These are phyloP conservation scores for Drosophila kohkoa DNA, from an alignment of 1,140 invertebrate species.

Conservation along the genomic window DNA sequence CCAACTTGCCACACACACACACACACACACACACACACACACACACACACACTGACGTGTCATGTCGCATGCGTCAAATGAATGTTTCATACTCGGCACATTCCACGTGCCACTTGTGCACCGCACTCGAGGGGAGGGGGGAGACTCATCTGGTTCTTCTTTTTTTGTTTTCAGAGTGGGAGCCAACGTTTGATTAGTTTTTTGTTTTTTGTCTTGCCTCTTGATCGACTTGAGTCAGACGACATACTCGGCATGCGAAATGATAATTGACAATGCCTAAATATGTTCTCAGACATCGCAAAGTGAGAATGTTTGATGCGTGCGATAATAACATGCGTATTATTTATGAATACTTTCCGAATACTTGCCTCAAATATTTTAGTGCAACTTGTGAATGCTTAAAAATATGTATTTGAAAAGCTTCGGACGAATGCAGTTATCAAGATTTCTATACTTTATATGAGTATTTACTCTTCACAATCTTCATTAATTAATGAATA, in stretches of 20 bases:
- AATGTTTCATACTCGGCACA: conserved; percentile 73
- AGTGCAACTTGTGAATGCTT: neutral
- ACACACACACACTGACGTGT: conserved; percentile 36
- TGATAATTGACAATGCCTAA: conserved; percentile 71
- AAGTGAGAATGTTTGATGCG: conserved; percentile 40
- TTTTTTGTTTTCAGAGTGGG: conserved; percentile 26
- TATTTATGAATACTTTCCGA: conserved; percentile 58
- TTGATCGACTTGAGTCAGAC: conserved; percentile 56
- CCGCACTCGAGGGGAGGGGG: neutral
- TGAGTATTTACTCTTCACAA: no score
- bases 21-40: neutral
- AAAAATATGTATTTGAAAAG: no score
- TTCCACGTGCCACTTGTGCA: conserved; percentile 18
- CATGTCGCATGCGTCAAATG: conserved; percentile 79
- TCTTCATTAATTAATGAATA: no score
- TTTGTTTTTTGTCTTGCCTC: conserved; percentile 16
- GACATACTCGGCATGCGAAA: conserved; percentile 42
- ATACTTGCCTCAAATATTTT: conserved; percentile 10
- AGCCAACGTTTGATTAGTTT: conserved; percentile 77
- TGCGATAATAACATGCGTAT: conserved; percentile 51
- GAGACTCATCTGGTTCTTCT: conserved; percentile 52
- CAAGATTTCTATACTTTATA: no score
- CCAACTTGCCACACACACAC: neutral
- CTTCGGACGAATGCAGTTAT: no score
- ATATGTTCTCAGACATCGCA: conserved; percentile 20